A percentile compares a stretch with the other conserved stretches of the same genome.
Conservation (phyloP, 1,140 invertebrate species). For the Achatina immaculata region DNA sequence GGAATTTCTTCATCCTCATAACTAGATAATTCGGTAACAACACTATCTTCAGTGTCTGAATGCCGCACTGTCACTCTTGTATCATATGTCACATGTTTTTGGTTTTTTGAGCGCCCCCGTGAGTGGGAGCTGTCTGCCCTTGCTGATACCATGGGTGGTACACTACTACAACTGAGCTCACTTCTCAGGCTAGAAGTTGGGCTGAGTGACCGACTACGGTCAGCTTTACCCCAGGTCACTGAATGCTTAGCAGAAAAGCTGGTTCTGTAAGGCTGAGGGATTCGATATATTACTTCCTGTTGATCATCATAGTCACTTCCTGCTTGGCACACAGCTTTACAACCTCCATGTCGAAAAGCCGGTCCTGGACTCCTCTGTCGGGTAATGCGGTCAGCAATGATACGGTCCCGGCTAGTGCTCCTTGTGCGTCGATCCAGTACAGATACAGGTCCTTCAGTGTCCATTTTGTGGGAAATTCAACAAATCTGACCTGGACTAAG, state of each 20-base stretch:
- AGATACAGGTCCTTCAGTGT: constrained; percentile 51
- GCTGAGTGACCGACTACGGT: constrained; percentile 52
- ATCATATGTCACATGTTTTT: constrained; percentile 60
- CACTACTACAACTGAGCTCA: constrained; percentile 43
- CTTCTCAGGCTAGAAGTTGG: constrained; percentile 46
- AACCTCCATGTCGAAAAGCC: not conserved
- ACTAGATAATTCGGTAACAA: constrained; percentile 49
- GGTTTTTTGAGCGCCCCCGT: constrained; percentile 44
- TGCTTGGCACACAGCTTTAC: not conserved
- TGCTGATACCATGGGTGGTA: not conserved
- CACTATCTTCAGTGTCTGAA: constrained; percentile 55
- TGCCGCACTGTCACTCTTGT: constrained; percentile 55
- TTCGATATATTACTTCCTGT: constrained; percentile 51
- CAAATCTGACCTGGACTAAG: not conserved
- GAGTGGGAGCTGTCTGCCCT: constrained; percentile 29
- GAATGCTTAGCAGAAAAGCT: constrained; percentile 57
- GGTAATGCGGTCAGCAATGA: constrained; percentile 52
- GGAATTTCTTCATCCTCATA: constrained; percentile 27
- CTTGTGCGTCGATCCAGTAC: constrained; percentile 52
- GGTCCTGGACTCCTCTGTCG: constrained; percentile 48
- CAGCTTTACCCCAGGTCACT: constrained; percentile 43
- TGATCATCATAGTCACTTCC: constrained; percentile 35
- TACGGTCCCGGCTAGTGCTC: constrained; percentile 18
- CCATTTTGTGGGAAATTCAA: constrained; percentile 47
- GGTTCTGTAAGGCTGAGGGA: constrained; percentile 59